phyloP scores from a whole-genome alignment of 2,797 vertebrate species.

The Onychomys leucogaster region DNA sequence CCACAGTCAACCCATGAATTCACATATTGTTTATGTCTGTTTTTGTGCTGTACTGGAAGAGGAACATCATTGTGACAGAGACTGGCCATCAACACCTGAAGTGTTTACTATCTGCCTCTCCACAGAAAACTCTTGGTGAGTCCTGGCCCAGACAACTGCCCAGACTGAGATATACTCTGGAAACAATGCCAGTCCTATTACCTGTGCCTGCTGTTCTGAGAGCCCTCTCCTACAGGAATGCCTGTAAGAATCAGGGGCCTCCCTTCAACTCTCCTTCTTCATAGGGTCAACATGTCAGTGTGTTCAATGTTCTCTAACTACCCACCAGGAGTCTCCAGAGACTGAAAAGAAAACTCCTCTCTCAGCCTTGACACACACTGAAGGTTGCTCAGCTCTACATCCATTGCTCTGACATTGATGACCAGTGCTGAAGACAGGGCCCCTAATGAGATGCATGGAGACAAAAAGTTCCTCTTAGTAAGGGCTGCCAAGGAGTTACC shows the following conservation, averaged over 20 bases:
- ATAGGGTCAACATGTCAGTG: too few relatives aligned
- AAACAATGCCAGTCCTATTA: too few relatives aligned
- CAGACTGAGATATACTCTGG: neutral
- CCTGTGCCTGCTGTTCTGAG: neutral
- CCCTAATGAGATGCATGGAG: neutral
- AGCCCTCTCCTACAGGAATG: neutral
- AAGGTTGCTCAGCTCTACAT: neutral
- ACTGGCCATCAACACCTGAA: neutral
- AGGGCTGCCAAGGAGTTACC: neutral
- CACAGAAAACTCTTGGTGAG: neutral
- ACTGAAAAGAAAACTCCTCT: neutral
- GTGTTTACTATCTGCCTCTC: neutral
- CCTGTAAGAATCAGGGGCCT: neutral
- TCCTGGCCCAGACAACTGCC: neutral
- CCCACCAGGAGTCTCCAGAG: neutral
- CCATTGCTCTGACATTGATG: neutral
- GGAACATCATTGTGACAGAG: neutral
- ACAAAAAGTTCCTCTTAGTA: neutral
- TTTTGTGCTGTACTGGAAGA: neutral
- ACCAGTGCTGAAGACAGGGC: too few relatives aligned
- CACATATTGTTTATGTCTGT: neutral
- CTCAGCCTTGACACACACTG: neutral
- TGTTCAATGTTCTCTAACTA: accelerated
- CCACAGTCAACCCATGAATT: neutral
- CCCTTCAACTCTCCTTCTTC: neutral